Percentiles rank a stretch among this genome's conserved stretches.
Evolutionary conservation across 2,113 vertebrate genomes (phyloP).

Genomic region (Noctilio leporinus): DNA sequence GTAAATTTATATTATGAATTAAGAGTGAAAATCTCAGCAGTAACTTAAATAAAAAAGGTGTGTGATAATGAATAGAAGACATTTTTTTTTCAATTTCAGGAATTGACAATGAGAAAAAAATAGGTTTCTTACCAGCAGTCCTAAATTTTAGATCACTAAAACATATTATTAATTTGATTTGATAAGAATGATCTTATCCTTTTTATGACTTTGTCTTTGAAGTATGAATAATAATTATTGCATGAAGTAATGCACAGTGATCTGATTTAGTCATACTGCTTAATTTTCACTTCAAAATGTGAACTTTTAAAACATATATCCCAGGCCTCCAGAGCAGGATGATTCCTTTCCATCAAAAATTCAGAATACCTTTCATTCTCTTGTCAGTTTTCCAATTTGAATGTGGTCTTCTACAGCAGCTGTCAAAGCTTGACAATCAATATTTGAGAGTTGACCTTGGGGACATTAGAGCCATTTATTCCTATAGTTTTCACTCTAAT

Average conservation of each 20-base stretch:
- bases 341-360: neutral
- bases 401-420: neutral
- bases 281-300: conserved; percentile 1
- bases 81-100: conserved; percentile 45
- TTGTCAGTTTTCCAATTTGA: conserved; percentile 38
- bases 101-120: conserved; percentile 53
- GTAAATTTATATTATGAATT: neutral
- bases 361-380: neutral
- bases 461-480: conserved; percentile 15
- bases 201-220: conserved; percentile 60
- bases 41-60: neutral
- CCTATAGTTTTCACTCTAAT: neutral
- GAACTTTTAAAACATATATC: neutral
- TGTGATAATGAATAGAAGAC: conserved; percentile 3
- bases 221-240: conserved; percentile 65
- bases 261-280: neutral
- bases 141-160: conserved; percentile 71
- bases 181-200: conserved; percentile 50
- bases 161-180: neutral
- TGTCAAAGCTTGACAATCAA: conserved; percentile 42
- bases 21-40: neutral
- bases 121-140: conserved; percentile 37
- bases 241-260: neutral
- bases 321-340: neutral
- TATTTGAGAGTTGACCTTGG: neutral